Conservation (phyloP, 37 sponge, comb jelly and placozoan species). For the Haliclona indistincta region DNA sequence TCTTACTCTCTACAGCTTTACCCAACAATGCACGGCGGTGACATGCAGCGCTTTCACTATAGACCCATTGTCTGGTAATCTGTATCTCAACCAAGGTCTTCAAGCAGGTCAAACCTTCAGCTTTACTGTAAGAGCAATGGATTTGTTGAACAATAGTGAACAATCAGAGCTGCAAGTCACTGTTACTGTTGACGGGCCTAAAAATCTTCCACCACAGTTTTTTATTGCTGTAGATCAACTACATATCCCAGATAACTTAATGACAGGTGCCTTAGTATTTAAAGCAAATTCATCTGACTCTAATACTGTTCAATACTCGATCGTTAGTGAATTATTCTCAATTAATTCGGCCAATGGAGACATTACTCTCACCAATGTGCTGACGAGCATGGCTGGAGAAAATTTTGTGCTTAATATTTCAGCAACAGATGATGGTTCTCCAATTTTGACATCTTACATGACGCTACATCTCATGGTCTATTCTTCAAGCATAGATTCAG, state of each 20-base stretch:
- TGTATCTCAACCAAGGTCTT: constrained; percentile 3
- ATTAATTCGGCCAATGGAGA: constrained; percentile 28
- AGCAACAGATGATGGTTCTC: constrained; percentile 42
- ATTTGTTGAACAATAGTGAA: neutral
- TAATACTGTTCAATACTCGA: constrained; percentile 15
- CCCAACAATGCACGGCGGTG: neutral
- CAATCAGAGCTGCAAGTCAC: constrained; percentile 1
- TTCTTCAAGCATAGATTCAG: neutral
- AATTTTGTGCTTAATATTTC: constrained; percentile 38
- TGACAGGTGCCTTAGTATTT: neutral
- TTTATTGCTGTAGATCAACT: constrained; percentile 22
- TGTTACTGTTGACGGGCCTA: constrained; percentile 20
- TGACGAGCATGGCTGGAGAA: constrained; percentile 18
- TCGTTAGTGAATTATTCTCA: constrained; percentile 27
- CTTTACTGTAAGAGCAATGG: constrained; percentile 51
- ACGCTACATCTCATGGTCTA: constrained; percentile 40
- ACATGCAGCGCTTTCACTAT: neutral
- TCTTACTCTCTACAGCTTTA: constrained; percentile 28
- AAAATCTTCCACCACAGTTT: constrained; percentile 65
- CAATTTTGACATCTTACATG: constrained; percentile 16
- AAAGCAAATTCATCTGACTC: constrained; percentile 38
- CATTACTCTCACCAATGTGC: constrained; percentile 12
- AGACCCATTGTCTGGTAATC: constrained; percentile 47
- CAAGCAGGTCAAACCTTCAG: neutral
- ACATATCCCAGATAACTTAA: constrained; percentile 23